Conservation (phyloP, 1,140 invertebrate genomes). For the Euwallacea fornicatus region DNA sequence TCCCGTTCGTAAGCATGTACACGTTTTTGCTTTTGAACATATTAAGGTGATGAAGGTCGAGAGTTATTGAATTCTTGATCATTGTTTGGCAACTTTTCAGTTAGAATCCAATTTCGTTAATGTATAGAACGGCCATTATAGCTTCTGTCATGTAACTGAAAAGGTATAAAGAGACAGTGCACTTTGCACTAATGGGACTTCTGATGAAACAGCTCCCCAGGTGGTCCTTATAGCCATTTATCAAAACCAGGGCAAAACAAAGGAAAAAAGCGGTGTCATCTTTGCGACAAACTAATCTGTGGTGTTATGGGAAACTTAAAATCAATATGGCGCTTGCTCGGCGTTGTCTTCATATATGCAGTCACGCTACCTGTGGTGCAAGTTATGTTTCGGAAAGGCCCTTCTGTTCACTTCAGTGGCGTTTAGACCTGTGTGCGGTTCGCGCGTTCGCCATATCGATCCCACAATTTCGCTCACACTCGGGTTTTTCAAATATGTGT, state of each 20-base stretch:
- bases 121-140: constrained; percentile 2
- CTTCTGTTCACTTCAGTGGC: constrained; percentile 47
- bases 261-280: constrained; percentile 34
- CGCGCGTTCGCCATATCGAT: constrained; percentile 48
- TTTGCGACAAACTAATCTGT: constrained; percentile 45
- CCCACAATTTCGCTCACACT: constrained; percentile 43
- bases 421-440: constrained; percentile 43
- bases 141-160: background rate
- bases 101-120: constrained; percentile 1
- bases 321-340: constrained; percentile 54
- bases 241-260: constrained; percentile 25
- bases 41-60: too few species aligned
- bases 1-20: too few species aligned
- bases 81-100: background rate
- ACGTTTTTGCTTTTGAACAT: too few species aligned
- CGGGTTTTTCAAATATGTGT: constrained; percentile 42
- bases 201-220: constrained; percentile 25
- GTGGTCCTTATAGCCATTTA: constrained; percentile 23
- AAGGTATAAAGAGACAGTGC: constrained; percentile 5
- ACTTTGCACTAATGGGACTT: constrained; percentile 20
- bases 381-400: constrained; percentile 42
- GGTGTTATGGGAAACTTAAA: constrained; percentile 48
- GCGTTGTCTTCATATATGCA: constrained; percentile 45
- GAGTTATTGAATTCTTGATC: too few species aligned
- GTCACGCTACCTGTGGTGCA: constrained; percentile 47